A percentile compares a stretch with the other conserved stretches of the same genome.
Conservation (phyloP, 2,113 vertebrate species). For the Sus scrofa region DNA sequence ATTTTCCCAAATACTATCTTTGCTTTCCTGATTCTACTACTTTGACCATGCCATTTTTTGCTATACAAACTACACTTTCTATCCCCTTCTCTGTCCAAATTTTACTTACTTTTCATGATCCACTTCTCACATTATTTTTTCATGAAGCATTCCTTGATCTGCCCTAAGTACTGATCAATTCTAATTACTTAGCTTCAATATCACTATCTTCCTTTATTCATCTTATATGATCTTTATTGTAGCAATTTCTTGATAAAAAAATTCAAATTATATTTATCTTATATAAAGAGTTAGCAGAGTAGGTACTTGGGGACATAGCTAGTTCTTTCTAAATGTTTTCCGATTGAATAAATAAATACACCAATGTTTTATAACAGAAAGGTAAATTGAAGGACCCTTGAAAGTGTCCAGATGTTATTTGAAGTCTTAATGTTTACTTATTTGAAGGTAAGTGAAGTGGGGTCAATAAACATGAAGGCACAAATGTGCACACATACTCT, state of each 20-base stretch:
- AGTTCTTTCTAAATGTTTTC: not conserved
- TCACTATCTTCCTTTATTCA: not conserved
- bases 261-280: not conserved
- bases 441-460: not conserved
- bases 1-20: not conserved
- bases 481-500: not conserved
- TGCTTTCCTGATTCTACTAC: not conserved
- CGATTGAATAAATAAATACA: not conserved
- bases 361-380: not conserved
- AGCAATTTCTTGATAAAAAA: constrained; percentile 11
- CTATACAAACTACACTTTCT: not conserved
- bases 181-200: constrained; percentile 11
- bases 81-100: not conserved
- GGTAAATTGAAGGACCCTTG: not conserved
- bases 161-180: not conserved
- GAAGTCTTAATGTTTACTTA: not conserved
- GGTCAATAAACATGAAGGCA: not conserved
- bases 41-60: not conserved
- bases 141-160: not conserved
- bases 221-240: not conserved
- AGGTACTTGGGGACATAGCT: not conserved
- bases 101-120: not conserved
- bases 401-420: not conserved
- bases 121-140: not conserved
- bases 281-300: not conserved